Conservation (phyloP, 35 echinoderm and acorn worm species). For the Heliocidaris erythrogramma region DNA sequence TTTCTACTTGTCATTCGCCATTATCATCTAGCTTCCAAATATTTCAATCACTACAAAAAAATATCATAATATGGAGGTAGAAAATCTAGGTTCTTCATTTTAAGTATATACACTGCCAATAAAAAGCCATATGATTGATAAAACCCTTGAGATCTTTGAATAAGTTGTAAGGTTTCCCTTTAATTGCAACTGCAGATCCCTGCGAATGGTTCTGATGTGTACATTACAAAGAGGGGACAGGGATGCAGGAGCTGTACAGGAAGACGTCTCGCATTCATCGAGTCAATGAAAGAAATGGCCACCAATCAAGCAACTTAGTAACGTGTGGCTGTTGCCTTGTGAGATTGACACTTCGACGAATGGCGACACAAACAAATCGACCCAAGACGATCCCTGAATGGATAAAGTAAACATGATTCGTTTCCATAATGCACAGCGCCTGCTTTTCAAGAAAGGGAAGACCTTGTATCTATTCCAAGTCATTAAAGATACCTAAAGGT, state of each 20-base stretch:
- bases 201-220: not conserved
- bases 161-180: not conserved
- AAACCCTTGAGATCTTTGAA: not conserved
- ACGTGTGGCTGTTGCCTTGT: not conserved
- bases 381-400: not conserved
- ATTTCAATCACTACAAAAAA: not conserved
- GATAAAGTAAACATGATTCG: not conserved
- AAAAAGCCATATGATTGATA: not conserved
- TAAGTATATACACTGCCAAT: not conserved
- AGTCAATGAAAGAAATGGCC: not conserved
- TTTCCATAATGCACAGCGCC: not conserved
- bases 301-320: slow-evolving; percentile 1
- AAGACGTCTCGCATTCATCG: not conserved
- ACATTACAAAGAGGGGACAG: slow-evolving; percentile 1
- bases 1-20: not conserved
- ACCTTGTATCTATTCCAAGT: not conserved
- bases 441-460: not conserved
- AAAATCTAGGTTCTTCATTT: not conserved
- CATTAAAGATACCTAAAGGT: not conserved
- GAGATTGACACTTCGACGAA: not conserved
- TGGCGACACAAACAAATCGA: not conserved
- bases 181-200: not conserved
- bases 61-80: not conserved
- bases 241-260: not conserved
- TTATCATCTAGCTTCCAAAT: not conserved